Conservation (phyloP, 2,113 vertebrate species). For the Corynorhinus townsendii region DNA sequence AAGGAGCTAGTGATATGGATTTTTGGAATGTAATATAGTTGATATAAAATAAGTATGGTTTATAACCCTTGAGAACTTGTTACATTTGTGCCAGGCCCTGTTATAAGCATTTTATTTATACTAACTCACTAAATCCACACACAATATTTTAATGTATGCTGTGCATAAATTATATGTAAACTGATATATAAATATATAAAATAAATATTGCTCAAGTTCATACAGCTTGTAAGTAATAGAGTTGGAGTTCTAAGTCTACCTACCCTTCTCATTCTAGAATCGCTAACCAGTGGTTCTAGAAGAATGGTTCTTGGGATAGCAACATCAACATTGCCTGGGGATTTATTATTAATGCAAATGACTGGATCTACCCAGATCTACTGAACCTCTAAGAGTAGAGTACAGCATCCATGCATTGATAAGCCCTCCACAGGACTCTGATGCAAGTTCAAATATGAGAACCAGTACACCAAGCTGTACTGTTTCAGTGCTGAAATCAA, state of each 20-base stretch:
- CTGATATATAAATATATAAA: background rate
- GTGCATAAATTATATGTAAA: background rate
- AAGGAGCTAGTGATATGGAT: background rate
- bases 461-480: rapidly evolving
- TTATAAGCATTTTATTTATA: background rate
- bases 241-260: background rate
- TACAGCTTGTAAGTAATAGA: background rate
- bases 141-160: background rate
- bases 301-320: background rate
- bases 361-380: background rate
- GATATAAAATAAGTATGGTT: background rate
- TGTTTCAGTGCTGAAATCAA: background rate
- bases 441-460: background rate
- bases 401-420: background rate
- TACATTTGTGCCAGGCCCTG: background rate
- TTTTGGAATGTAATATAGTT: background rate
- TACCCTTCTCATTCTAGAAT: background rate
- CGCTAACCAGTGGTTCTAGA: background rate
- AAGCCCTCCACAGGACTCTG: background rate
- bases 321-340: background rate
- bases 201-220: background rate
- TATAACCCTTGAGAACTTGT: background rate
- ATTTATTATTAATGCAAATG: background rate
- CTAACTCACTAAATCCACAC: background rate
- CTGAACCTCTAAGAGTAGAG: background rate